Percentiles rank a stretch among this genome's conserved stretches.
These are phyloP conservation scores for Oxyscelio sp. DNA, from an alignment of 2,888 invertebrate genomes.

Conservation along the genomic window DNA sequence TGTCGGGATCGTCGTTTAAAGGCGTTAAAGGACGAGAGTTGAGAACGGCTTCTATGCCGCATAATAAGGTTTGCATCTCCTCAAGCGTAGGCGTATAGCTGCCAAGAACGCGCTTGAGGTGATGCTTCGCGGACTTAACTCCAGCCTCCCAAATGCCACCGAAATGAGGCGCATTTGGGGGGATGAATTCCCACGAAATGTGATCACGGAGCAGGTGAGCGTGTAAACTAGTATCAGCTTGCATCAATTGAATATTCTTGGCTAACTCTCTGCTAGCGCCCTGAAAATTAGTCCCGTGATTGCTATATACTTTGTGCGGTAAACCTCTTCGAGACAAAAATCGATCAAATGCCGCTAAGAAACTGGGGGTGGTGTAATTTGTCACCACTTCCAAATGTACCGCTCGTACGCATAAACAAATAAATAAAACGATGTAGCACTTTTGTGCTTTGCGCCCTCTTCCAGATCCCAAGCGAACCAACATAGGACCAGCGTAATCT, in stretches of 20 bases:
- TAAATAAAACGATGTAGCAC: constrained; percentile 74
- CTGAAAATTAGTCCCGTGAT: constrained; percentile 5
- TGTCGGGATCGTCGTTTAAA: background rate
- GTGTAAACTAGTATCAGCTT: background rate
- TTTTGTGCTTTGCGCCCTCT: constrained; percentile 51
- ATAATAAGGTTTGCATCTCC: background rate
- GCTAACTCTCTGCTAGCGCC: background rate
- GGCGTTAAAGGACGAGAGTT: background rate
- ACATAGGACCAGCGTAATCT: constrained; percentile 75
- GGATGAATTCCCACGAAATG: background rate
- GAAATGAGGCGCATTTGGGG: too few relatives aligned
- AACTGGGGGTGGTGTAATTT: background rate
- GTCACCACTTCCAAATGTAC: constrained; percentile 13
- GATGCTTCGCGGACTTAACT: background rate
- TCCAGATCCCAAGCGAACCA: constrained; percentile 40
- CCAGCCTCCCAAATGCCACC: background rate
- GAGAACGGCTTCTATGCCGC: background rate
- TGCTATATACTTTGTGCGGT: background rate
- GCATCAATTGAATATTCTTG: background rate
- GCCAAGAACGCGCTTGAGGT: background rate
- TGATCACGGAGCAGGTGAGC: too few relatives aligned
- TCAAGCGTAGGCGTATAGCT: background rate
- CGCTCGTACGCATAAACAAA: constrained; percentile 78
- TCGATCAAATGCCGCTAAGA: background rate
- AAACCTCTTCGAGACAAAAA: background rate